Evolutionary conservation across 2,113 vertebrate genomes (phyloP).

Genomic region (Hemichromis elongatus): DNA sequence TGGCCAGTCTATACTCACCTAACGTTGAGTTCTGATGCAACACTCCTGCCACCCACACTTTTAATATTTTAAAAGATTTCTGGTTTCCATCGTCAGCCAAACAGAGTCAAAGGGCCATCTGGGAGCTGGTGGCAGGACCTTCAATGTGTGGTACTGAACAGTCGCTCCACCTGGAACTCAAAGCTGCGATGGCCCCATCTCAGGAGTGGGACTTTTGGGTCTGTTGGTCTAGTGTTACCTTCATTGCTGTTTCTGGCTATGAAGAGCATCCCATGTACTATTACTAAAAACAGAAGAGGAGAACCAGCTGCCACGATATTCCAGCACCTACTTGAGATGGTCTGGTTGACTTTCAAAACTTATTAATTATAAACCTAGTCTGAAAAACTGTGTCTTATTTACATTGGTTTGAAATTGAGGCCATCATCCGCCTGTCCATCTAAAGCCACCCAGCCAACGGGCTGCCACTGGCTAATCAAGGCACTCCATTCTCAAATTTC

Average conservation of each 20-base stretch:
- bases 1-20: background rate
- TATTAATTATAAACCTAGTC: background rate
- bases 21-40: background rate
- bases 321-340: background rate
- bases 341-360: background rate
- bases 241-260: background rate
- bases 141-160: background rate
- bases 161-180: background rate
- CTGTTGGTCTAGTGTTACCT: background rate
- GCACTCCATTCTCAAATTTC: background rate
- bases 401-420: background rate
- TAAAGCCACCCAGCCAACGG: background rate
- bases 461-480: background rate
- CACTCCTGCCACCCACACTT: background rate
- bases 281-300: background rate
- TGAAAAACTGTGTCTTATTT: background rate
- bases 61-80: background rate
- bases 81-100: background rate
- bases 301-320: background rate
- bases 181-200: background rate
- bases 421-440: background rate
- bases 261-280: background rate
- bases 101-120: background rate
- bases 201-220: background rate
- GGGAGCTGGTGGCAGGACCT: background rate